Evolutionary conservation across 2,888 invertebrate genomes (phyloP), one percentile per base, ranked within the genome.

Genomic region (Xylota sylvarum): DNA sequence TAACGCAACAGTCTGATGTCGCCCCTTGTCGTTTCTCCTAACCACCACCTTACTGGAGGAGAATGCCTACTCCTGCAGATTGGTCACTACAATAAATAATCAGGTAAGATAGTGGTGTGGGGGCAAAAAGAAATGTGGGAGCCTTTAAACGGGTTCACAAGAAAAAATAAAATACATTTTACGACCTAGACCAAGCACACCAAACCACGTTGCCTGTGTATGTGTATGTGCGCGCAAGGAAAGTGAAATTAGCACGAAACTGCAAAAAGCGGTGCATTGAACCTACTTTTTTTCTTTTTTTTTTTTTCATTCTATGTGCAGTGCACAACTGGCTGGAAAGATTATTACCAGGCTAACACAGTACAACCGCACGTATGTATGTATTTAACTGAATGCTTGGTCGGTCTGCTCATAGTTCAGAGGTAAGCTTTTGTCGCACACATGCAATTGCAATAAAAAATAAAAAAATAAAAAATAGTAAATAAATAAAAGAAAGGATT

Each of bases 381-480:
- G n/a, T n/a, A 69, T 60, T 67, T 56, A 84, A 79, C 70, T 69
- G 32, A 52, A 77, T 72, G 62, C 67, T 82, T 82, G 77, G 77
- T 73, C 86, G 77, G 65, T 64, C 67, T 72, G 77, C 78, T 58
- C 69, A 82, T 82, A 86, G 82, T 82, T 86, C 86, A 86, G 78
- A 82, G 82, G 82, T 82, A 86, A 86, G 82, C 86, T 81, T 86
- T 86, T 86, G 86, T 86, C 86, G 82, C 86, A 77, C 72, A 81
- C 85, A 82, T 86, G 86, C 82, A 73, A 81, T 73, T 81, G 84
- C 64, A 56, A 65, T 67, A 40, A 64, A 67, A 79, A 64, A 62
- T n/a, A 79, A 64, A 35, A 52, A 60, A 58, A 23, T 3, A 23
- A 3, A 19, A 56, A 64, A 35, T 10, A 48, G 9, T 27, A 35